Conservation (phyloP, 2,797 vertebrate genomes). For the Squalus acanthias region DNA sequence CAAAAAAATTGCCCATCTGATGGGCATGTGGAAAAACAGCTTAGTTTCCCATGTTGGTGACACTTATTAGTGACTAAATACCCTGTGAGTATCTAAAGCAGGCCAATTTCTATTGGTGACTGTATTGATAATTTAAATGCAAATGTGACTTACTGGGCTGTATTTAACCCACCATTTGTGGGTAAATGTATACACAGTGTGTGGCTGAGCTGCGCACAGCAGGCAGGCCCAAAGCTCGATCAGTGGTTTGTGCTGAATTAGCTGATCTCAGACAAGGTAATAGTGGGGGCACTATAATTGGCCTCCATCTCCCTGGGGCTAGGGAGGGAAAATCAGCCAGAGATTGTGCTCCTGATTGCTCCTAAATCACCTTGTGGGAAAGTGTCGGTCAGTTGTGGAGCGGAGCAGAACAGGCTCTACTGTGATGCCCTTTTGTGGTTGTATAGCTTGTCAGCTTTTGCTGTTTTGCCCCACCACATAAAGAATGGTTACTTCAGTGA, state of each 20-base stretch:
- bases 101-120: slow-evolving; percentile 3
- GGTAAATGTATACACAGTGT: neutral
- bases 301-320: neutral
- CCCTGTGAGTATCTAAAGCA: neutral
- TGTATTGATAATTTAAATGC: neutral
- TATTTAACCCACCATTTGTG: neutral
- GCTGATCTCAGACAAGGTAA: neutral
- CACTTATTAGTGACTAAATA: slow-evolving; percentile 4
- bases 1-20: neutral
- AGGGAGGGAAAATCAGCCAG: neutral
- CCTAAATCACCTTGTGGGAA: neutral
- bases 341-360: neutral
- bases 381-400: neutral
- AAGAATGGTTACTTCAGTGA: neutral
- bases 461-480: neutral
- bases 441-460: neutral
- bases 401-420: neutral
- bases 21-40: neutral
- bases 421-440: neutral
- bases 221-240: neutral
- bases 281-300: neutral
- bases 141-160: slow-evolving; percentile 12
- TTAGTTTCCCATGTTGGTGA: neutral
- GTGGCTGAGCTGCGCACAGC: neutral
- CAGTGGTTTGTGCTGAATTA: neutral